Conservation (phyloP, 1,140 invertebrate genomes). For the Atta texana region DNA sequence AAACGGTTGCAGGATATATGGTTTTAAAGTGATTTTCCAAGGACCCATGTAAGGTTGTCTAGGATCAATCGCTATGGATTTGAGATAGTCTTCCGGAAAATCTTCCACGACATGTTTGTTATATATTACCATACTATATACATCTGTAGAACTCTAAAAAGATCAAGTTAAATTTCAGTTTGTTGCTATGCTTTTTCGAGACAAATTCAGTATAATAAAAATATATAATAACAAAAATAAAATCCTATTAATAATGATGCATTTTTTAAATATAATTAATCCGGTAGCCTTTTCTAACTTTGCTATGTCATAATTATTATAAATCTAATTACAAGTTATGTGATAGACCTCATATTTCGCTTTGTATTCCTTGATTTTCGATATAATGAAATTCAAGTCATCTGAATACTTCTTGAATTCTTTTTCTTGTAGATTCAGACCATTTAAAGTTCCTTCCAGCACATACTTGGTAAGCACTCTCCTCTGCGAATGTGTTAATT, state of each 20-base stretch:
- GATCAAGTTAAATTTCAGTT: slow-evolving; percentile 1
- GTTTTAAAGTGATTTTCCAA: slow-evolving; percentile 92
- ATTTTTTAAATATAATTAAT: slow-evolving; percentile 52
- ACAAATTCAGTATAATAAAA: slow-evolving; percentile 20
- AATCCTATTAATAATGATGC: neutral
- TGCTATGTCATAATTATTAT: neutral
- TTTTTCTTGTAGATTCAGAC: slow-evolving; percentile 87
- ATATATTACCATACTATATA: slow-evolving; percentile 89
- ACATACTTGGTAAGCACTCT: slow-evolving; percentile 92
- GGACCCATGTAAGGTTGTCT: slow-evolving; percentile 89
- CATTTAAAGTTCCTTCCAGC: slow-evolving; percentile 93
- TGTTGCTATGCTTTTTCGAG: neutral
- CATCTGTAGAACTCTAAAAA: slow-evolving; percentile 86
- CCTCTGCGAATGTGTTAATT: slow-evolving; percentile 89
- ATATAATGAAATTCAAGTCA: slow-evolving; percentile 82
- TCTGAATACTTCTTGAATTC: slow-evolving; percentile 82
- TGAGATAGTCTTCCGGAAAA: slow-evolving; percentile 91
- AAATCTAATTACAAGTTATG: neutral
- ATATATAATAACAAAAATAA: slow-evolving; percentile 44
- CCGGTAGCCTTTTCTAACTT: neutral
- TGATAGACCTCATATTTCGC: slow-evolving; percentile 87
- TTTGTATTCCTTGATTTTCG: slow-evolving; percentile 87
- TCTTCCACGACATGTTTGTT: slow-evolving; percentile 90
- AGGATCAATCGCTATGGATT: slow-evolving; percentile 89
- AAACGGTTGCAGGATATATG: slow-evolving; percentile 90